Base-by-base conservation (phyloP, 2,797 vertebrate genomes). In the Oreortyx pictus region DNA sequence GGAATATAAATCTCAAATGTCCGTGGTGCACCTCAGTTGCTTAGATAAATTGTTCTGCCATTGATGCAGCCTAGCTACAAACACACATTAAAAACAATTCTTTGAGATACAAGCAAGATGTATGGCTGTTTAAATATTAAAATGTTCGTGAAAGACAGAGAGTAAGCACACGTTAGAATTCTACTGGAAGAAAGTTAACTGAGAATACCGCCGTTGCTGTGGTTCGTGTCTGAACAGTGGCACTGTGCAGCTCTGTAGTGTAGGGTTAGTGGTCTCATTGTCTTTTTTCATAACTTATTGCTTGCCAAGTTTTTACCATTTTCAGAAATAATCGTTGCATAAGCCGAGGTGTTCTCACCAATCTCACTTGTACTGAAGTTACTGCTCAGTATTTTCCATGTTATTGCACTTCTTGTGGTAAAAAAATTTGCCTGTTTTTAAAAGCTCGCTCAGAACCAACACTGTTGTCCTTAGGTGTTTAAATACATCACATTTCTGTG, bases 1-100 rank as follows among this genome's bases (percentile, higher is more conserved):
- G 88, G 92, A 96, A 94, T 95, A 92, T 93, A 82, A 94, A 96
- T 95, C 82, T 92, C n/a, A 57, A 89, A 44, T 37, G 59, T 77
- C 80, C 4, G 2, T 65, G 72, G 39, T 86, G 85, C 82, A 86
- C 95, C 70, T 88, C 86, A 87, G 33, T 94, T 89, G 54, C 71
- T 67, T 84, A 59, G 64, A 47, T 79, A 72, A 90, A 59, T 79
- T 86, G 37, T 72, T 93, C 68, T 57, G 73, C 67, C 24, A 20
- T 33, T 64, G 54, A 24, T 47, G 52, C 1, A 10, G 50, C 24
- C 72, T 49, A 59, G 20, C 46, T 82, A 35, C 87, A 89, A 79
- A 29, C 1, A 8, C 13, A 5, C 43, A 25, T 66, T 91, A 33
- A 78, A 90, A 92, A 5, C 17, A 61, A 1, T 49, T 76, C 29